Conservation (phyloP, 2,797 vertebrate species). For the Echiichthys vipera region DNA sequence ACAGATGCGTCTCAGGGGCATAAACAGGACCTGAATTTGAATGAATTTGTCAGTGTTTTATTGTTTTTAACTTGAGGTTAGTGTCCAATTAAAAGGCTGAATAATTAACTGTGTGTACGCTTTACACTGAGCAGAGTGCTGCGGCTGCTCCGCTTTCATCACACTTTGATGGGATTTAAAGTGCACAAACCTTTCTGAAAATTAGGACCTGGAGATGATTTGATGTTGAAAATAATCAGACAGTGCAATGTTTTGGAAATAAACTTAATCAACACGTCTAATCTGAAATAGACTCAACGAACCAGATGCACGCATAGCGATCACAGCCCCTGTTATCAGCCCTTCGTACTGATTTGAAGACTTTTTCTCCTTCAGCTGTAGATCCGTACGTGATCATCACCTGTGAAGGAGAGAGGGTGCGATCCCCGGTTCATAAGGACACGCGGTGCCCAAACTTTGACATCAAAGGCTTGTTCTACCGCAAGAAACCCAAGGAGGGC, state of each 20-base stretch:
- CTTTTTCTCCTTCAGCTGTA: slow-evolving; percentile 78
- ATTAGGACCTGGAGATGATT: not conserved
- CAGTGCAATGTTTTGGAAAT: not conserved
- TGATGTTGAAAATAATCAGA: not conserved
- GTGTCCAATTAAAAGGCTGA: too few species aligned
- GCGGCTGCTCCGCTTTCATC: too few species aligned
- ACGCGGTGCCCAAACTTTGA: slow-evolving; percentile 89
- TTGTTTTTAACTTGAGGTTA: too few species aligned
- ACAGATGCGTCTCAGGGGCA: too few species aligned
- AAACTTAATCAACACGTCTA: not conserved
- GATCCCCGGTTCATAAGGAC: slow-evolving; percentile 88
- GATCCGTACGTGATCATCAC: slow-evolving; percentile 94
- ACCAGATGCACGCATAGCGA: not conserved
- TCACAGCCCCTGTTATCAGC: not conserved
- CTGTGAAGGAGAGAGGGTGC: slow-evolving; percentile 91
- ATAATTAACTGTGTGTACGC: too few species aligned
- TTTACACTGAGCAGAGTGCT: too few species aligned
- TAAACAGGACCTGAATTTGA: too few species aligned
- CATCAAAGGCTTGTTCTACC: slow-evolving; percentile 93
- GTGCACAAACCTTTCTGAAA: not conserved
- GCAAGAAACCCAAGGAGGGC: slow-evolving; percentile 91
- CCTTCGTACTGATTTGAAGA: not conserved
- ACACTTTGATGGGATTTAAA: too few species aligned
- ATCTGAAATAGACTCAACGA: not conserved
- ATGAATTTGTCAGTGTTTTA: too few species aligned